These are phyloP conservation scores for Columba janthina DNA, from an alignment of 2,113 vertebrate species.

Conservation along the genomic window DNA sequence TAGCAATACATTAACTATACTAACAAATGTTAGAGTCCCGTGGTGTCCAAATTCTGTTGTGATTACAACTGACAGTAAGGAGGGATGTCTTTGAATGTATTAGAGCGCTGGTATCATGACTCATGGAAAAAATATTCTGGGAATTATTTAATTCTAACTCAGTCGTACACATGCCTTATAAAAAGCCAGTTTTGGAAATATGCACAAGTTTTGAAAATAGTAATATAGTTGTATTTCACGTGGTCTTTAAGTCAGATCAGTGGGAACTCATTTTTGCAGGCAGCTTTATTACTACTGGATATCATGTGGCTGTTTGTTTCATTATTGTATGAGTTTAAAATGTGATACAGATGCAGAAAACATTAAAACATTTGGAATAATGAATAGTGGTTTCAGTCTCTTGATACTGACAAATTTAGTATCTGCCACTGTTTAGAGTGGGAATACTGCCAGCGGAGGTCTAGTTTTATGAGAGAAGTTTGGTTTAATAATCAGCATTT, in stretches of 20 bases:
- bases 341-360: background rate
- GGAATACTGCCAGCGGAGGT: background rate
- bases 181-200: background rate
- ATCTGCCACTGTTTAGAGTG: background rate
- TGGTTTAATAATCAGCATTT: background rate
- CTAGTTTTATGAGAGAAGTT: background rate
- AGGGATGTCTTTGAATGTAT: background rate
- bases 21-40: background rate
- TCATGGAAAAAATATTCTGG: background rate
- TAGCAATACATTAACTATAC: background rate
- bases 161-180: background rate
- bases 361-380: background rate
- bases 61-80: background rate
- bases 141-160: background rate
- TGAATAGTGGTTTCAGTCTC: background rate
- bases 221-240: background rate
- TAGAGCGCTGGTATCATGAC: background rate
- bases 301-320: background rate
- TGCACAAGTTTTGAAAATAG: background rate
- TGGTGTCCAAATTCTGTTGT: background rate
- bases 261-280: background rate
- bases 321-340: background rate
- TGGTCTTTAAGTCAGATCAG: background rate
- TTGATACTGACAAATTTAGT: background rate
- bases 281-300: background rate